A percentile compares a stretch with the other conserved stretches of the same genome.
Conservation (phyloP, 2,888 invertebrate genomes). For the Escarpia spicata region DNA sequence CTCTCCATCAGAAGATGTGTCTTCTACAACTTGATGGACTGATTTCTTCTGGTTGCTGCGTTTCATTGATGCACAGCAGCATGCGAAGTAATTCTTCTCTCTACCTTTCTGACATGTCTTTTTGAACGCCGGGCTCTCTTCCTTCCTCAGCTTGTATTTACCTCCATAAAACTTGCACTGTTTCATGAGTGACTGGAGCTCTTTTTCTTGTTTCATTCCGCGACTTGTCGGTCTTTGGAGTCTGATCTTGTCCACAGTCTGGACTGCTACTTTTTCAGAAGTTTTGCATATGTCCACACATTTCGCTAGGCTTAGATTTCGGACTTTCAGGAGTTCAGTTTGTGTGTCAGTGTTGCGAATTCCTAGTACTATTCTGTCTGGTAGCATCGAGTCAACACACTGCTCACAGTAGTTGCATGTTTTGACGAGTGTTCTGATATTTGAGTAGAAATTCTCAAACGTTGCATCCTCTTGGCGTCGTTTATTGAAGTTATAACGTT, state of each 20-base stretch:
- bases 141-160: conserved; percentile 24
- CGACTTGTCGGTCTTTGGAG: background rate
- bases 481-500: background rate
- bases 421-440: no score
- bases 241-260: conserved; percentile 24
- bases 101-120: conserved; percentile 24
- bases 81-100: conserved; percentile 24
- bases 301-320: conserved; percentile 25
- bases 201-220: background rate
- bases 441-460: no score
- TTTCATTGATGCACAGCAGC: conserved; percentile 20
- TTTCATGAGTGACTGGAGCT: background rate
- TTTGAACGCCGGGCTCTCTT: conserved; percentile 28
- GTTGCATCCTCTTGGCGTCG: no score
- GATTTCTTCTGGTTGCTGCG: background rate
- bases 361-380: conserved; percentile 29
- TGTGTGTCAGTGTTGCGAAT: conserved; percentile 23
- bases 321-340: conserved; percentile 22
- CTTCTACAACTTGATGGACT: background rate
- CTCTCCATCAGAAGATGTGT: conserved; percentile 1
- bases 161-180: conserved; percentile 28
- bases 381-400: conserved; percentile 30
- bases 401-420: background rate
- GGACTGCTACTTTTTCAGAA: conserved; percentile 28
- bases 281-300: conserved; percentile 20